phyloP scores from a whole-genome alignment of 2,888 invertebrate species.

The Xanthorhoe spadicearia region DNA sequence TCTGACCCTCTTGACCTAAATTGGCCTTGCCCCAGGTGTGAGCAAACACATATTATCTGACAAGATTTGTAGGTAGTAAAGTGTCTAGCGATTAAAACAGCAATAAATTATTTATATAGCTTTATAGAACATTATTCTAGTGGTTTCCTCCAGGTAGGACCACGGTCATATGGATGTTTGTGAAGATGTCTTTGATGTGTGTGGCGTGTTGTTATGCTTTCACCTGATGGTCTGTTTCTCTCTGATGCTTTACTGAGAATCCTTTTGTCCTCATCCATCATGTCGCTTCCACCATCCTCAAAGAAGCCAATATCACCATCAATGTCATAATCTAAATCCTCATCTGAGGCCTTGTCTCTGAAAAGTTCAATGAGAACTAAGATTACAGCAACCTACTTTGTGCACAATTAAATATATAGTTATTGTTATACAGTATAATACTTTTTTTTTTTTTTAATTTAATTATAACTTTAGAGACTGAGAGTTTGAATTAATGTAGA shows the following conservation, averaged over 20 bases:
- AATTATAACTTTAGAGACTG: no score
- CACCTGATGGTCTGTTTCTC: slow-evolving; percentile 45
- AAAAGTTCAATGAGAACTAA: slow-evolving; percentile 31
- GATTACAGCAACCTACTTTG: neutral
- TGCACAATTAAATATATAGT: neutral
- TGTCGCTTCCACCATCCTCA: slow-evolving; percentile 68
- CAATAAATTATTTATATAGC: slow-evolving; percentile 36
- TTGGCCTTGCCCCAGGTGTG: slow-evolving; percentile 32
- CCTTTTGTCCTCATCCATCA: slow-evolving; percentile 68
- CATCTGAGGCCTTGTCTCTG: slow-evolving; percentile 65
- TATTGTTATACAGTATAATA: no score
- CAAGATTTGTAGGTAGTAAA: slow-evolving; percentile 30
- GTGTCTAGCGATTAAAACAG: slow-evolving; percentile 48
- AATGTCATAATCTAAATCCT: slow-evolving; percentile 63
- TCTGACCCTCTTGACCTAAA: slow-evolving; percentile 30
- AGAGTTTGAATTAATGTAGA: no score
- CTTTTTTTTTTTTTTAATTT: no score
- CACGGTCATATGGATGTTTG: slow-evolving; percentile 81
- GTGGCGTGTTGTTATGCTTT: slow-evolving; percentile 56
- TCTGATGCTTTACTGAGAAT: slow-evolving; percentile 51
- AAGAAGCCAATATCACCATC: slow-evolving; percentile 67
- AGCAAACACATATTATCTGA: slow-evolving; percentile 27
- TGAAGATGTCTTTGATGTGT: slow-evolving; percentile 81
- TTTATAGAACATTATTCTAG: slow-evolving; percentile 43
- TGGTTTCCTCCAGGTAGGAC: slow-evolving; percentile 57